Conservation (phyloP, 2,888 invertebrate species). For the Sesia apiformis region DNA sequence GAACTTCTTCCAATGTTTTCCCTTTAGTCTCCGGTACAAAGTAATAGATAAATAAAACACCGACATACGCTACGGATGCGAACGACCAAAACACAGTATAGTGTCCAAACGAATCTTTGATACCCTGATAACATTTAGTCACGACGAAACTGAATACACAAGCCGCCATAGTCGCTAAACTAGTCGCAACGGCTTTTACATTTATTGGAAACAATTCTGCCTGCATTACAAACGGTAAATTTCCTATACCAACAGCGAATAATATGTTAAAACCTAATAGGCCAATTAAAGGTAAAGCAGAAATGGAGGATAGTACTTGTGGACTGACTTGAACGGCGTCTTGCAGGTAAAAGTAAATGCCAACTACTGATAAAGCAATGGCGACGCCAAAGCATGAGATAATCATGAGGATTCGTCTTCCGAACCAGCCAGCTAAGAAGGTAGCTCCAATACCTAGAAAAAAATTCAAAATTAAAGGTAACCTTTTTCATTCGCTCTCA, state of each 20-base stretch:
- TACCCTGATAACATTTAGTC: constrained; percentile 74
- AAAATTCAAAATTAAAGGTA: not conserved
- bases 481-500: too few relatives aligned
- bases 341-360: constrained; percentile 71
- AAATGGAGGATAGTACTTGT: constrained; percentile 41
- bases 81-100: constrained; percentile 76
- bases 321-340: constrained; percentile 41
- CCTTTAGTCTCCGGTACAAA: constrained; percentile 78
- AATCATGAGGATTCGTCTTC: constrained; percentile 69
- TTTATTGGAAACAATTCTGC: constrained; percentile 78
- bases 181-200: constrained; percentile 76
- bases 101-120: constrained; percentile 71
- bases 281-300: constrained; percentile 70
- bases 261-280: constrained; percentile 73
- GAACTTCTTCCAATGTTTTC: constrained; percentile 76
- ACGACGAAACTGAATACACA: constrained; percentile 73
- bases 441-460: constrained; percentile 62
- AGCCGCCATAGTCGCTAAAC: constrained; percentile 71
- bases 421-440: constrained; percentile 68
- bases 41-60: constrained; percentile 72
- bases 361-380: constrained; percentile 61
- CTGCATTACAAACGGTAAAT: constrained; percentile 76
- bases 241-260: constrained; percentile 76
- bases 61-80: constrained; percentile 65
- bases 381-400: constrained; percentile 72